phyloP scores from a whole-genome alignment of 1,140 invertebrate genomes.

The Myzus persicae region DNA sequence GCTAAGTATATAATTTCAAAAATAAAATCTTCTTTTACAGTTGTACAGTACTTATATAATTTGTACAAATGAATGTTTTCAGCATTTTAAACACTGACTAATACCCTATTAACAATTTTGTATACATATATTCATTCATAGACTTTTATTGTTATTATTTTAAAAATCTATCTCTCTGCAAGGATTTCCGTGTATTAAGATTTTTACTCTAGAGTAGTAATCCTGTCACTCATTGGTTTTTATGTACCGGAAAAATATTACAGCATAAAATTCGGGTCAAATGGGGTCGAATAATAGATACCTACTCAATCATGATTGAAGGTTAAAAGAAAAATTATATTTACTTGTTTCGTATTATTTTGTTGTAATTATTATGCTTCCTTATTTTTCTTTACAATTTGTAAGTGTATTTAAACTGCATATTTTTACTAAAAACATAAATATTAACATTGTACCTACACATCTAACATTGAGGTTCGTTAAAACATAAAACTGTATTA shows the following conservation, averaged over 20 bases:
- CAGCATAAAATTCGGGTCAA: not conserved
- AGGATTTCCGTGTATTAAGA: not conserved
- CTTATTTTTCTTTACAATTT: slow-evolving; percentile 1
- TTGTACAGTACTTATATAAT: not conserved
- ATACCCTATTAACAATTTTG: not conserved
- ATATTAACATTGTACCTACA: not conserved
- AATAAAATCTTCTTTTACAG: not conserved
- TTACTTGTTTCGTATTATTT: slow-evolving; percentile 1
- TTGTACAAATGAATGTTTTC: not conserved
- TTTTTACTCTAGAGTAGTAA: not conserved
- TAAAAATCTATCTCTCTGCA: not conserved
- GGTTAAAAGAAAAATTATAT: not conserved
- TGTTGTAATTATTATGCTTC: not conserved
- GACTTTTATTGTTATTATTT: not conserved
- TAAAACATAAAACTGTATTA: not conserved
- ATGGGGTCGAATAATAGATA: not conserved
- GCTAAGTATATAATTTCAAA: not conserved
- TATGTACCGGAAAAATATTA: not conserved
- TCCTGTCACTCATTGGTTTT: not conserved
- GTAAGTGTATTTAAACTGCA: not conserved
- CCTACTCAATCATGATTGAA: not conserved
- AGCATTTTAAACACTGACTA: not conserved
- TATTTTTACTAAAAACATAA: not conserved
- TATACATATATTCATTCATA: not conserved
- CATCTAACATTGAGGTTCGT: not conserved